Evolutionary conservation across 2,888 invertebrate species (phyloP), one percentile per base, ranked within the genome.

Genomic region (Linyphia triangularis): DNA sequence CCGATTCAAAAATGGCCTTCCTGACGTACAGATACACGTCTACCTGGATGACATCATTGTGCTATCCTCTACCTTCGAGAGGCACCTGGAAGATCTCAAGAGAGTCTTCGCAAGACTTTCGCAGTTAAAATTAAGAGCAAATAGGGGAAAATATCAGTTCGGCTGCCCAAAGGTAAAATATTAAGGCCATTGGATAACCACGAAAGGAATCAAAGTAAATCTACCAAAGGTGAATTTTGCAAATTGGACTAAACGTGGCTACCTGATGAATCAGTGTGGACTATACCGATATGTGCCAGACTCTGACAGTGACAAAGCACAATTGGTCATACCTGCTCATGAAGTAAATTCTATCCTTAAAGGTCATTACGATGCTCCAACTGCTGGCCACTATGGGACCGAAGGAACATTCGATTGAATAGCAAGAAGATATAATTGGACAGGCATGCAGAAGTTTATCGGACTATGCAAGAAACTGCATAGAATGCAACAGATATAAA

Each of bases 381-480:
- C 30, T 1, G 13, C 19, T 7, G 13, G 67, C 13, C 19, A 33
- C 7, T 67, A 67, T 16, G n/a, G 24, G 2, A 7, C 4, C 1
- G 40, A 40, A 40, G 26, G 26, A 10, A 70, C 70, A 26, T 43
- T 16, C 19, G n/a, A 40, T 40, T 7, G 22, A 10, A 70, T 43
- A 22, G 22, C 70, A 10, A 40, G 10, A 3, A 40, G 65, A 3
- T 67, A 67, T 33, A 30, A 16, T 33, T 33, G 0, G 13, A 65
- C 24, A 30, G 40, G 40, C 13, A 40, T 40, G 40, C 40, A 13
- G 7, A 40, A 40, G 13, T 40, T 9, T 65, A 30, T 33, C 51
- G 7, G 65, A 82, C 2, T 88, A 90, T 26, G 70, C 83, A 0
- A 78, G 51, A 37, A 43, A 37, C n/a, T 90, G 89, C 61, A 5